phyloP scores from a whole-genome alignment of 2,888 invertebrate genomes.

The Laothoe populi region DNA sequence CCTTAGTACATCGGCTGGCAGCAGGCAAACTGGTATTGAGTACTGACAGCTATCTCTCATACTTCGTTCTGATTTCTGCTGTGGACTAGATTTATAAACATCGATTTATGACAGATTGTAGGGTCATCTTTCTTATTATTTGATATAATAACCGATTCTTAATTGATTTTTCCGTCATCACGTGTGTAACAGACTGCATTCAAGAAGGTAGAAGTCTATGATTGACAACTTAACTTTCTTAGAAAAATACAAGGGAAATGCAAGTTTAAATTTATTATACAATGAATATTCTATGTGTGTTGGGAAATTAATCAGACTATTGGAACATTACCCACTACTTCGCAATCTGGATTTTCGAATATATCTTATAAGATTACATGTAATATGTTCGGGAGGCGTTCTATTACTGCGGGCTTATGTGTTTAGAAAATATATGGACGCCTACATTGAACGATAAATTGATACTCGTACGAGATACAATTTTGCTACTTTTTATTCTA shows the following conservation, averaged over 20 bases:
- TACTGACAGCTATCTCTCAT: too few relatives aligned
- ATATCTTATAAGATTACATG: conserved; percentile 28
- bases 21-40: too few relatives aligned
- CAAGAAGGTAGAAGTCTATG: background rate
- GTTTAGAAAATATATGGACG: background rate
- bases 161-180: too few relatives aligned
- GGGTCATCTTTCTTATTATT: too few relatives aligned
- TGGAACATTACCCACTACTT: conserved; percentile 31
- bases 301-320: conserved; percentile 44
- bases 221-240: background rate
- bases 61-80: too few relatives aligned
- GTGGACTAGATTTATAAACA: too few relatives aligned
- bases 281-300: conserved; percentile 35
- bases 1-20: too few relatives aligned
- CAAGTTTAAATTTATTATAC: conserved; percentile 34
- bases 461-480: background rate
- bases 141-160: too few relatives aligned
- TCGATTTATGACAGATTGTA: too few relatives aligned
- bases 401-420: conserved; percentile 17
- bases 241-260: background rate
- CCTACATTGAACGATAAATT: background rate
- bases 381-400: conserved; percentile 16
- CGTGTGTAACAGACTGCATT: too few relatives aligned
- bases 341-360: conserved; percentile 41
- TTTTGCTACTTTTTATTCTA: too few relatives aligned